Base-by-base conservation (phyloP, 2,113 vertebrate genomes). In the Collichthys lucidus region DNA sequence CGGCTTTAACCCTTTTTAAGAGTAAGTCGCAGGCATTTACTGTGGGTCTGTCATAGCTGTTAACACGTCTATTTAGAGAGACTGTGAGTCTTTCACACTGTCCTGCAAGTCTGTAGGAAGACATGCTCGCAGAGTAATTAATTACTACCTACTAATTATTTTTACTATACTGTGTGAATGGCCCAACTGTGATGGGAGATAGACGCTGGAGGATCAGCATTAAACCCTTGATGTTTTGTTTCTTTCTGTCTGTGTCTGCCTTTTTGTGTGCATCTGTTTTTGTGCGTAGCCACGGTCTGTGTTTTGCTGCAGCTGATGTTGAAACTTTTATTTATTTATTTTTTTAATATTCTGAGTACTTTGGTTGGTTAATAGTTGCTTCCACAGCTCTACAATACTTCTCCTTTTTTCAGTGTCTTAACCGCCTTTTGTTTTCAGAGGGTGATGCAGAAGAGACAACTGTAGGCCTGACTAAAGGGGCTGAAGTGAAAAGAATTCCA, bases 361-460 rank as follows among this genome's bases (percentile, higher is more conserved):
- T 66, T 78, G 70, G 68, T 40, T 76, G 44, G 67, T 61, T 26
- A 59, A 26, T 31, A 29, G 82, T 77, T 83, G 79, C 66, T 52
- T 80, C 77, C 66, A 75, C 81, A 83, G 59, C 66, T 83, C 62
- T 60, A 9, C 73, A 80, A 60, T 69, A 20, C 69, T 86, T 47
- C 47, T 75, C 64, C 68, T 78, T 88, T 88, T 69, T 84, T 92
- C 57, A 88, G 85, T 87, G 31, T 94, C 72, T 90, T 83, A 92
- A 93, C 74, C 72, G 65, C 85, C 84, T 93, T 93, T 94, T 91
- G 91, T 92, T 95, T 91, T 84, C 94, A 95, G 94, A 93, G 50
- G 82, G 26, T 72, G 62, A 77, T 82, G 85, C 87, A 90, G 90
- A 88, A 67, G 71, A 83, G 44, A 53, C 89, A 44, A 40, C 91